Evolutionary conservation across 2,113 vertebrate species (phyloP), one percentile per base, ranked within the genome.

Genomic region (Serilophus lunatus): DNA sequence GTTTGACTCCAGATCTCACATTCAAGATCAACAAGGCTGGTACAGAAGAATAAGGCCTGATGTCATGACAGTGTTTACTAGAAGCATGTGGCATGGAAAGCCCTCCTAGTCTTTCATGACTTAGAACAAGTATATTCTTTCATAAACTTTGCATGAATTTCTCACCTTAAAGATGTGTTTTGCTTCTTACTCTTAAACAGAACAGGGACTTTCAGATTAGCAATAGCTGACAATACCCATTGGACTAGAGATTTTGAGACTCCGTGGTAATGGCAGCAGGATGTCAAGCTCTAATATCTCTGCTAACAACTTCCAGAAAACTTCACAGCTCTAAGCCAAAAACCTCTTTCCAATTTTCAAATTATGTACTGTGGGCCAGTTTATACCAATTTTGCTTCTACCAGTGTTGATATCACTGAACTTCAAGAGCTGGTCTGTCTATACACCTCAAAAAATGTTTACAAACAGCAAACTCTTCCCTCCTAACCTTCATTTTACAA

Each of bases 321-420:
- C 38, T 60, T 91, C 0, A 8, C 23, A 56, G 57, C 20, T 80
- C 12, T 18, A 63, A 79, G 10, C 33, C 20, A 68, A 80, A 90
- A 85, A 9, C 8, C 33, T 79, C 28, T 38, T 75, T 61, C 22
- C 16, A 18, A 1, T n/a, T 65, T 71, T 64, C 38, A 79, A 70
- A 16, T 2, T 0, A 45, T 13, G 7, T 7, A 42, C 0, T 19
- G 10, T 61, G 33, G 23, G 13, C 3, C 9, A 59, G 12, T 49
- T 82, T 28, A 49, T 20, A 17, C 13, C 14, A 12, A 2, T 18
- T 81, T 47, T 72, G 29, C 9, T 45, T 57, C 50, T 53, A 49
- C 14, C 24, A 72, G 11, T 33, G 18, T 15, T 71, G 18, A 4
- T 36, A 18, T 4, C 9, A 17, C 44, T 45, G 10, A 25, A 71